Evolutionary conservation across 2,113 vertebrate species (phyloP).

Genomic region (Protobothrops flavoviridis): DNA sequence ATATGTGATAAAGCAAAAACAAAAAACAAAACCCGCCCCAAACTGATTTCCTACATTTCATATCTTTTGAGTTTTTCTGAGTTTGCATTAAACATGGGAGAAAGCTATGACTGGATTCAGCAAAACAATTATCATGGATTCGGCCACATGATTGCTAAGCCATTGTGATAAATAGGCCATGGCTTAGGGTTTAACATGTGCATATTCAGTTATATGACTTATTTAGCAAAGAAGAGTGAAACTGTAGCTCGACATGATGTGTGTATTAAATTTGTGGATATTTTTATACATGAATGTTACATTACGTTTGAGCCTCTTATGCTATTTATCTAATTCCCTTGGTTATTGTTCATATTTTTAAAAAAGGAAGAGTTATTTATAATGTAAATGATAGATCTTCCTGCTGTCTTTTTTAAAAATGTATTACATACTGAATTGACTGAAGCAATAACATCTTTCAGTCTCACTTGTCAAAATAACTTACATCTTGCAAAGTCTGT

Average conservation of each 20-base stretch:
- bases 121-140: neutral
- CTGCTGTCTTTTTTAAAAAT: neutral
- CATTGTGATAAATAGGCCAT: neutral
- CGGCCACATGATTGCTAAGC: neutral
- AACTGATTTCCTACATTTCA: neutral
- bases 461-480: neutral
- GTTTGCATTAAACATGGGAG: neutral
- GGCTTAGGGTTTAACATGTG: neutral
- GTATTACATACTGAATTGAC: neutral
- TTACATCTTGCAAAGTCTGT: neutral
- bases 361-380: neutral
- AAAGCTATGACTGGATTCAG: fast-evolving
- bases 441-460: neutral
- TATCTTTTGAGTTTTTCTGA: neutral
- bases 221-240: neutral
- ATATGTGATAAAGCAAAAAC: conserved; percentile 19
- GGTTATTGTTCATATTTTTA: neutral
- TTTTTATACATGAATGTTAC: neutral
- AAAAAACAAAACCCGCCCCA: no score
- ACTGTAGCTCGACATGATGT: neutral
- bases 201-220: neutral
- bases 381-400: neutral
- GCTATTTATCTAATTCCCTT: neutral
- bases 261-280: neutral
- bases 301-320: neutral